A percentile compares a stretch with the other conserved stretches of the same genome.
These are phyloP conservation scores for Protonemura montana DNA, from an alignment of 2,888 invertebrate genomes.

Conservation along the genomic window DNA sequence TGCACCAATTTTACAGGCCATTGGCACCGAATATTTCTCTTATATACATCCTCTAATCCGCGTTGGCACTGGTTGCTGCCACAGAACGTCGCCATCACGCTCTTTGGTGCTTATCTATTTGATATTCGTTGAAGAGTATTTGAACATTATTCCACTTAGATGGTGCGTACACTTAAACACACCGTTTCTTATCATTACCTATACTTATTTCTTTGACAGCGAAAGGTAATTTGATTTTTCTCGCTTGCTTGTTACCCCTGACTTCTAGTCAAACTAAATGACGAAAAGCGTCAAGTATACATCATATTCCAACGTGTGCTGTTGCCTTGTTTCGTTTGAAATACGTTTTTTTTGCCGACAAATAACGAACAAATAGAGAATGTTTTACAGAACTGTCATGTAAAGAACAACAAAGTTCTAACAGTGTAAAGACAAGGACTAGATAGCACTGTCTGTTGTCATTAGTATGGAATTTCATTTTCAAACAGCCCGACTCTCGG, in stretches of 20 bases:
- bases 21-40: too few relatives aligned
- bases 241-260: neutral
- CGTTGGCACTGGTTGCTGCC: neutral
- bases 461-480: conserved; percentile 26
- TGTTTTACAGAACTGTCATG: neutral
- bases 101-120: neutral
- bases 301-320: neutral
- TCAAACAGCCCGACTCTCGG: neutral
- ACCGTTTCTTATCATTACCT: neutral
- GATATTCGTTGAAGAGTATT: too few relatives aligned
- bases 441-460: conserved; percentile 15
- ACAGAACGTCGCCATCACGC: neutral
- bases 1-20: too few relatives aligned
- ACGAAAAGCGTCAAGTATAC: too few relatives aligned
- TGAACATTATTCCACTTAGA: neutral
- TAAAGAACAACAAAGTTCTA: neutral
- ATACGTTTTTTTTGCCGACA: neutral
- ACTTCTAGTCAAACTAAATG: neutral
- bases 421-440: neutral
- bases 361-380: neutral
- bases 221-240: neutral
- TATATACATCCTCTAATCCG: too few relatives aligned
- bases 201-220: neutral
- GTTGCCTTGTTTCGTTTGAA: neutral
- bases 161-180: neutral